Percentiles rank a stretch among this genome's conserved stretches.
These are phyloP conservation scores for Dipodomys spectabilis DNA, from an alignment of 2,113 vertebrate genomes.

Conservation along the genomic window DNA sequence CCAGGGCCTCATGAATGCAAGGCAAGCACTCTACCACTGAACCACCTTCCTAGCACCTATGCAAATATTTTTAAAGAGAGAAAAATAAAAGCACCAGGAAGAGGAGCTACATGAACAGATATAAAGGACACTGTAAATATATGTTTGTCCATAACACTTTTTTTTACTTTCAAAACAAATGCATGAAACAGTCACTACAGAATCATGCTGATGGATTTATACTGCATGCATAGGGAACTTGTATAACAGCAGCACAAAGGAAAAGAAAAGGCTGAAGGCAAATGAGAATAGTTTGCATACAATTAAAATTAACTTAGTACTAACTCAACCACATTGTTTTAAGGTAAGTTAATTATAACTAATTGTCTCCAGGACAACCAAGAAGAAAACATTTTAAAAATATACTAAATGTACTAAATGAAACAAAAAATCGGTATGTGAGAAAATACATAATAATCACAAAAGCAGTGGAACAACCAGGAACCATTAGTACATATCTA, in stretches of 20 bases:
- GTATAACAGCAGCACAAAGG: not conserved
- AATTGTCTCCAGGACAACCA: not conserved
- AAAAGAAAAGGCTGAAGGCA: not conserved
- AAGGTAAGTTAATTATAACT: not conserved
- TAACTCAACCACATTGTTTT: not conserved
- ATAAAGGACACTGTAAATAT: not conserved
- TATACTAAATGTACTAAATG: not conserved
- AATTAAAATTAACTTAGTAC: too few species aligned
- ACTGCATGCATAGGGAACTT: not conserved
- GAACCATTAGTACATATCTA: too few species aligned
- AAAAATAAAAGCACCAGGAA: not conserved
- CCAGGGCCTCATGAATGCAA: too few species aligned
- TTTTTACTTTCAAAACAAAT: not conserved
- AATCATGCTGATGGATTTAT: not conserved
- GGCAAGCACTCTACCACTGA: too few species aligned
- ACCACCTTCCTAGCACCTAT: too few species aligned
- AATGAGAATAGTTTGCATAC: not conserved
- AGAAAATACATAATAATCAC: not conserved
- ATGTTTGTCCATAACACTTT: not conserved
- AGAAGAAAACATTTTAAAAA: not conserved
- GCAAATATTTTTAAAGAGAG: not conserved
- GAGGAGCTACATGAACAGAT: too few species aligned
- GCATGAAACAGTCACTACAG: not conserved
- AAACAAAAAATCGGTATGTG: not conserved
- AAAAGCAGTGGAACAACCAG: not conserved